Conservation (phyloP, 2,888 invertebrate genomes). For the Notodonta ziczac region DNA sequence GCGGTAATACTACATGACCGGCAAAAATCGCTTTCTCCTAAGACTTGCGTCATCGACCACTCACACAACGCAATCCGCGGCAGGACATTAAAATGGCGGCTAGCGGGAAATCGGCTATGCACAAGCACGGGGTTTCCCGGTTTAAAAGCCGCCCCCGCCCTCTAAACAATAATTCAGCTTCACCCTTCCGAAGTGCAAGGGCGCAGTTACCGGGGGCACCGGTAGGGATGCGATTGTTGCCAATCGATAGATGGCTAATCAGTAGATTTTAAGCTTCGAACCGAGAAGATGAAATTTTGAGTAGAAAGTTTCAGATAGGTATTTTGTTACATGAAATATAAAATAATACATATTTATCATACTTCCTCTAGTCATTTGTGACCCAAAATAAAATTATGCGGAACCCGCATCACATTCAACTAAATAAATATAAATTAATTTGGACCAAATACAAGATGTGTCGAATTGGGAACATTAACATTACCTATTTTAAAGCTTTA, state of each 20-base stretch:
- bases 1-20: too few species aligned
- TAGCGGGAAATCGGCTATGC: conserved; percentile 82
- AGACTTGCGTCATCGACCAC: conserved; percentile 34
- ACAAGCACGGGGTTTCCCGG: conserved; percentile 84
- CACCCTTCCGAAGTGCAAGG: conserved; percentile 84
- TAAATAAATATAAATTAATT: too few species aligned
- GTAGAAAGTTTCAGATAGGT: too few species aligned
- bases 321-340: too few species aligned
- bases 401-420: too few species aligned
- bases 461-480: too few species aligned
- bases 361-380: too few species aligned
- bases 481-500: not conserved
- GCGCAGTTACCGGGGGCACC: conserved; percentile 78
- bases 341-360: too few species aligned
- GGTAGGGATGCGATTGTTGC: conserved; percentile 48
- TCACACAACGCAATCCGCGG: conserved; percentile 50
- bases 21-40: conserved; percentile 7
- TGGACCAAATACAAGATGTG: too few species aligned
- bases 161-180: conserved; percentile 84
- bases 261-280: not conserved
- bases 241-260: conserved; percentile 41
- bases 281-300: too few species aligned
- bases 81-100: conserved; percentile 81
- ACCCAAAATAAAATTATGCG: too few species aligned
- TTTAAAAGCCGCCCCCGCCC: conserved; percentile 73